These are phyloP conservation scores for Tenualosa thibaudeaui DNA, from an alignment of 2,797 vertebrate species.

Conservation along the genomic window DNA sequence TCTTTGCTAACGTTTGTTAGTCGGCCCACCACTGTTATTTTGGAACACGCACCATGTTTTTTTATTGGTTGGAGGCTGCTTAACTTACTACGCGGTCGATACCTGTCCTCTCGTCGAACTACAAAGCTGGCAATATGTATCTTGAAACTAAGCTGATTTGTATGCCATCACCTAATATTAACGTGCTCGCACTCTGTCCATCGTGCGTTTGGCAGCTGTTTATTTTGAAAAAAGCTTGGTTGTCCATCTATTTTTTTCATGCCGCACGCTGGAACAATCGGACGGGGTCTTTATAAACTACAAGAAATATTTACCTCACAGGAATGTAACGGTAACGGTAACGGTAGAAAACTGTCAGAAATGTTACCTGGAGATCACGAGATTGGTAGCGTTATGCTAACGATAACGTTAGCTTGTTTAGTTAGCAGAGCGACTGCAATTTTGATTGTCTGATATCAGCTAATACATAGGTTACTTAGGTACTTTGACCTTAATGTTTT, in stretches of 20 bases:
- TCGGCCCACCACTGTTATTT: neutral
- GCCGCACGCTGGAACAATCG: neutral
- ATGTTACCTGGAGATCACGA: neutral
- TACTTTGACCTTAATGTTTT: neutral
- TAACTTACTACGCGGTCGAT: neutral
- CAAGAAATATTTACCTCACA: neutral
- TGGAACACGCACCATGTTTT: neutral
- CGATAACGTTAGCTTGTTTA: neutral
- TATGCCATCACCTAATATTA: neutral
- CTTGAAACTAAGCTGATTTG: conserved; percentile 7
- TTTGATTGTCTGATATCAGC: neutral
- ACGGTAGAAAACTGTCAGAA: neutral
- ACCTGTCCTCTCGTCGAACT: neutral
- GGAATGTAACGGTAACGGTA: neutral
- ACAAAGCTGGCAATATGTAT: neutral
- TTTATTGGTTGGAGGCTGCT: conserved; percentile 4
- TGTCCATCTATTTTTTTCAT: neutral
- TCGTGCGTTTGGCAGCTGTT: neutral
- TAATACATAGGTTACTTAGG: too few relatives aligned
- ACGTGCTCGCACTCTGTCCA: neutral
- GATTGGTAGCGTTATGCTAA: neutral
- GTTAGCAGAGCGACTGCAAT: neutral
- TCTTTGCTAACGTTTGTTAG: neutral
- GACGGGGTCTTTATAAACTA: neutral
- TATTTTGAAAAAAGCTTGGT: neutral